phyloP scores from a whole-genome alignment of 2,113 vertebrate genomes.

The Phasianus colchicus region DNA sequence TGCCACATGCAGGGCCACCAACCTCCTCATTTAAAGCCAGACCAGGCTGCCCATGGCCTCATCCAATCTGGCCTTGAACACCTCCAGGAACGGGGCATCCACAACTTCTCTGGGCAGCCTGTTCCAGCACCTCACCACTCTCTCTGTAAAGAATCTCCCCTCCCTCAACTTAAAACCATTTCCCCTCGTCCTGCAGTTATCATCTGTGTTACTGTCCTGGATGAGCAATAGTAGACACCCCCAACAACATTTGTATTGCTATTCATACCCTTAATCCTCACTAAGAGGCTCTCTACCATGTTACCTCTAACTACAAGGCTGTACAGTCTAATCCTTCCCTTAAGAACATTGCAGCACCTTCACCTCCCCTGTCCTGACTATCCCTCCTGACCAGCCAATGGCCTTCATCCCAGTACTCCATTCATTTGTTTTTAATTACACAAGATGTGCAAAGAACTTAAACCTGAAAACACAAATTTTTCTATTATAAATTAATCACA shows the following conservation, averaged over 20 bases:
- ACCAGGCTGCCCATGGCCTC: too few species aligned
- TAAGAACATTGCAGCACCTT: neutral
- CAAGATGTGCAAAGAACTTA: neutral
- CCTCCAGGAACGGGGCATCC: too few species aligned
- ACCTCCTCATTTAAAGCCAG: too few species aligned
- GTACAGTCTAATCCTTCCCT: neutral
- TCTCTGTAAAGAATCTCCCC: too few species aligned
- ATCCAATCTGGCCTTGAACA: too few species aligned
- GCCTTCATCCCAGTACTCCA: neutral
- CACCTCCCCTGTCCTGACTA: neutral
- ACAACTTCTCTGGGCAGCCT: too few species aligned
- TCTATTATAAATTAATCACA: neutral
- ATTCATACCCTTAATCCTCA: neutral
- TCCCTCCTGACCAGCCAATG: neutral
- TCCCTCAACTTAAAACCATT: too few species aligned
- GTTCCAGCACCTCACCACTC: too few species aligned
- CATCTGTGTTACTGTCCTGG: neutral
- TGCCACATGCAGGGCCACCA: too few species aligned
- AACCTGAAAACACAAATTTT: neutral
- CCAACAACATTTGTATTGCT: neutral
- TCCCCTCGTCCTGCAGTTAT: too few species aligned
- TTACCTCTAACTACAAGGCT: neutral
- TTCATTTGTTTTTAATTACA: neutral
- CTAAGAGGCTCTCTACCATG: neutral
- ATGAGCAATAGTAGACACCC: neutral